A percentile compares a stretch with the other conserved stretches of the same genome.
These are phyloP conservation scores for Linepithema humile DNA, from an alignment of 1,140 invertebrate genomes.

Conservation along the genomic window DNA sequence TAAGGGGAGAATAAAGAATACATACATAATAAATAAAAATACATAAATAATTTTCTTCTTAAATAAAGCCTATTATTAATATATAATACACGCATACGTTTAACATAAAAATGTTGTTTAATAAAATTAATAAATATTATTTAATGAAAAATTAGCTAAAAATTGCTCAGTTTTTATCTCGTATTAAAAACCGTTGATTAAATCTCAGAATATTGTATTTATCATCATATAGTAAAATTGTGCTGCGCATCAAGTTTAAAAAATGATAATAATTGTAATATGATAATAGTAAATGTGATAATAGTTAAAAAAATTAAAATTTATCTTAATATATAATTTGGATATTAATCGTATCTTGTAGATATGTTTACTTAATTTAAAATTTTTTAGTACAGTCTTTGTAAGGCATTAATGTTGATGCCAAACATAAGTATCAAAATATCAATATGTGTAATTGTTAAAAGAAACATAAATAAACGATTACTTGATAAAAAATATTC, in stretches of 20 bases:
- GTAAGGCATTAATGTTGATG: too few species aligned
- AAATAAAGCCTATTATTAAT: neutral
- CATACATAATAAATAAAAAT: neutral
- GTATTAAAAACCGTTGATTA: neutral
- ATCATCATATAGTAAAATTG: too few species aligned
- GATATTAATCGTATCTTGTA: neutral
- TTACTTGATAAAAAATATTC: too few species aligned
- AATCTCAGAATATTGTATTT: neutral
- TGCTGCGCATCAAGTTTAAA: neutral
- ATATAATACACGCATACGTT: neutral
- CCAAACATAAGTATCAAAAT: too few species aligned
- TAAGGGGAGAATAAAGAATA: too few species aligned
- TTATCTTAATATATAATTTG: too few species aligned
- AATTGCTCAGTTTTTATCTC: slow-evolving; percentile 14
- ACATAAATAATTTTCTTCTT: neutral
- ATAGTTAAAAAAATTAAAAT: too few species aligned
- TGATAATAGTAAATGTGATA: too few species aligned
- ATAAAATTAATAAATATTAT: neutral
- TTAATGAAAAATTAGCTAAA: neutral
- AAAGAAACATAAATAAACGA: too few species aligned
- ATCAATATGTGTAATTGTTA: too few species aligned
- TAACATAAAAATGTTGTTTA: neutral
- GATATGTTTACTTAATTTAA: too few species aligned
- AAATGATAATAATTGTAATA: neutral
- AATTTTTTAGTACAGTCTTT: too few species aligned